Percentiles rank a stretch among this genome's conserved stretches.
Conservation (phyloP, 1,140 invertebrate genomes). For the Procambarus clarkii region DNA sequence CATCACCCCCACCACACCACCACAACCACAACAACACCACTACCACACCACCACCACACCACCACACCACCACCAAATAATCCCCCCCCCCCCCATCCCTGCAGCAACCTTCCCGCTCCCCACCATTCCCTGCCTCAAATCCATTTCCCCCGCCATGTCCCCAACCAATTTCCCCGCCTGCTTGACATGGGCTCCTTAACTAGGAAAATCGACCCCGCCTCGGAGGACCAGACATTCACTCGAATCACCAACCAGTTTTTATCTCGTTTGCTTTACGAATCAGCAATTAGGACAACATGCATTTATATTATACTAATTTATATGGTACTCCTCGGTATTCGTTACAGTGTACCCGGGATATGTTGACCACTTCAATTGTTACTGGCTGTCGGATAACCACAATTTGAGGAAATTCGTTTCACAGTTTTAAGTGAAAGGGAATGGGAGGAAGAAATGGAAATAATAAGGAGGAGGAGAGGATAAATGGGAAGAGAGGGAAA, state of each 20-base stretch:
- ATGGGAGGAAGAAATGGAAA: neutral
- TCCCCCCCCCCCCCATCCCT: neutral
- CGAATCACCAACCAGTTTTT: neutral
- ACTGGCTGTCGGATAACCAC: too few relatives aligned
- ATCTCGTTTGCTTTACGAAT: too few relatives aligned
- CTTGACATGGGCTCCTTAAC: neutral
- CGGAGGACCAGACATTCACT: neutral
- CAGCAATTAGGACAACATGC: too few relatives aligned
- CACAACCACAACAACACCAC: slow-evolving; percentile 2
- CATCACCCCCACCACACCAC: neutral
- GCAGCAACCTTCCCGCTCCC: neutral
- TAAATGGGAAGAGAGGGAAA: neutral
- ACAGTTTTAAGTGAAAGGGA: neutral
- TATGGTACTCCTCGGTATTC: too few relatives aligned
- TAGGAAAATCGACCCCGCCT: neutral
- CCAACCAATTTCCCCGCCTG: neutral
- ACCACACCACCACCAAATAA: neutral
- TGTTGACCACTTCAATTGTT: too few relatives aligned
- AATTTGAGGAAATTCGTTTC: too few relatives aligned
- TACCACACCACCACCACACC: neutral
- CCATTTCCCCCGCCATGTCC: neutral
- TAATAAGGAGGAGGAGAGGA: neutral
- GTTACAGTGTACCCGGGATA: too few relatives aligned
- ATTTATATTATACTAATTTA: too few relatives aligned
- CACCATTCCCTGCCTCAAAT: neutral